A percentile compares a stretch with the other conserved stretches of the same genome.
Conservation (phyloP, 1,140 invertebrate species). For the Brachionus asplanchnoidis region DNA sequence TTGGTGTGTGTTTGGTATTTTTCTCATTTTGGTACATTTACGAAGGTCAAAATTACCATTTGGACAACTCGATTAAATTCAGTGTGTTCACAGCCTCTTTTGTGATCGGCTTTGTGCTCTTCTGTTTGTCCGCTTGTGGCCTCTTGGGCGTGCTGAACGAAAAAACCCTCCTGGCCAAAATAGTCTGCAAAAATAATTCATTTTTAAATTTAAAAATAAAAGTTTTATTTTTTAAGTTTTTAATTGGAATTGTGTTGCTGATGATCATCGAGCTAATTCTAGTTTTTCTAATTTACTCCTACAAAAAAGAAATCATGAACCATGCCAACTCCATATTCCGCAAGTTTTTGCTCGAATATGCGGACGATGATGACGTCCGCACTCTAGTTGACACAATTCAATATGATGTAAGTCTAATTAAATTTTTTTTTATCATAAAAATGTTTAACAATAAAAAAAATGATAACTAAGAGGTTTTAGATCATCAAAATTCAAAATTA, state of each 20-base stretch:
- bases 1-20: constrained; percentile 4
- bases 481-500: too few species aligned
- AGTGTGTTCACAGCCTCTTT: constrained; percentile 10
- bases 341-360: background rate
- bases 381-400: constrained; percentile 4
- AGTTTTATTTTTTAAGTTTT: background rate
- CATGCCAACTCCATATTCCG: constrained; percentile 17
- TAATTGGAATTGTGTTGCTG: background rate
- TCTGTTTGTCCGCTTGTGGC: background rate
- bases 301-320: constrained; percentile 30
- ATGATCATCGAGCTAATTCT: background rate
- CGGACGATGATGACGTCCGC: constrained; percentile 15
- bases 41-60: constrained; percentile 26
- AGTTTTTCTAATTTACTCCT: background rate
- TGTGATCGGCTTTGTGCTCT: constrained; percentile 4
- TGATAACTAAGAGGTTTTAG: too few species aligned
- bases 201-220: background rate
- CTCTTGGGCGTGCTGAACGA: constrained; percentile 3
- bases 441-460: too few species aligned
- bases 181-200: background rate
- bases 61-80: constrained; percentile 27
- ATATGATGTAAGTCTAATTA: constrained; percentile 17
- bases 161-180: background rate
- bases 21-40: constrained; percentile 38
- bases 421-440: too few species aligned